Evolutionary conservation across 1,140 invertebrate species (phyloP).

Genomic region (Diorhabda elongata): DNA sequence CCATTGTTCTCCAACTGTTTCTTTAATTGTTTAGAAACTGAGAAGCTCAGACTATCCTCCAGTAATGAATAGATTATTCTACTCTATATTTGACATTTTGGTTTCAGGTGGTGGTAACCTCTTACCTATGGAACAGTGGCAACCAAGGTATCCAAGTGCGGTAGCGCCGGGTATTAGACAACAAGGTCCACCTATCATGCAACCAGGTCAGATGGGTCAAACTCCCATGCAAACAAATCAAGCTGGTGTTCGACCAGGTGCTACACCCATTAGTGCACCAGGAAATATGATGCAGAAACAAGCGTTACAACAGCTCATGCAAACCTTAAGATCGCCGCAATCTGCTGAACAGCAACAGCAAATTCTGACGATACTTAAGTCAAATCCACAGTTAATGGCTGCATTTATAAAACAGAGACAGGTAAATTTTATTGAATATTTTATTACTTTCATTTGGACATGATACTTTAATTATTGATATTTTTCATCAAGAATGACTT

Average conservation of each 20-base stretch:
- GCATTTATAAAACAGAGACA: constrained; percentile 92
- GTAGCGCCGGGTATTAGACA: constrained; percentile 48
- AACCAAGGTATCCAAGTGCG: constrained; percentile 52
- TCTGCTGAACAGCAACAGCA: constrained; percentile 91
- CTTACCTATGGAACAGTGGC: constrained; percentile 67
- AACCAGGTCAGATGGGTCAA: constrained; percentile 27
- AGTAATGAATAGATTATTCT: no score
- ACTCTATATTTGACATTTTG: background rate
- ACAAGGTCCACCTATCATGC: constrained; percentile 44
- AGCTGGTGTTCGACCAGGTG: constrained; percentile 30
- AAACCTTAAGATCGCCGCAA: constrained; percentile 81
- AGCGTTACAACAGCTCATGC: constrained; percentile 84
- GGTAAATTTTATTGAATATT: constrained; percentile 42
- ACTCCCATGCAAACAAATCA: constrained; percentile 26
- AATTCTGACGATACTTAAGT: constrained; percentile 88
- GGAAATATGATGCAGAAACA: constrained; percentile 61
- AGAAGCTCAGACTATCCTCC: no score
- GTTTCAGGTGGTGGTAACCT: constrained; percentile 47
- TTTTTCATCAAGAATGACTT: background rate
- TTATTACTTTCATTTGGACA: no score
- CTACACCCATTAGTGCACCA: constrained; percentile 44
- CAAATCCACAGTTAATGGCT: constrained; percentile 93
- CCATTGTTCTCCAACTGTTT: no score
- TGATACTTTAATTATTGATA: no score
- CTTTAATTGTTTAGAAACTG: no score